A percentile compares a stretch with the other conserved stretches of the same genome.
These are phyloP conservation scores for Coleophora flavipennella DNA, from an alignment of 2,888 invertebrate species.

Conservation along the genomic window DNA sequence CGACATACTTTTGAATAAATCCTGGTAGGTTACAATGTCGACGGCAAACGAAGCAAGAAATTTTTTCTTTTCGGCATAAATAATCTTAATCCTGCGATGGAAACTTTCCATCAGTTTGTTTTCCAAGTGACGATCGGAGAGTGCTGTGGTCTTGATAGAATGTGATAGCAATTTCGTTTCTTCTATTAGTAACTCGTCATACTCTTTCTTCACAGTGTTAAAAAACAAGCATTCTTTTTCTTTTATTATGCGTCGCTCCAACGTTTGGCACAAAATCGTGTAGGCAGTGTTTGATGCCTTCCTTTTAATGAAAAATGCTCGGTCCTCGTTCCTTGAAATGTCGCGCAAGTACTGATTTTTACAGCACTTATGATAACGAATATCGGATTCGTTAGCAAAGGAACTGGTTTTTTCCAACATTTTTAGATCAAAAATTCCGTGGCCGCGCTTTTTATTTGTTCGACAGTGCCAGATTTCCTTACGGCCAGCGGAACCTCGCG, in stretches of 20 bases:
- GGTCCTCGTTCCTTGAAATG: slow-evolving; percentile 9
- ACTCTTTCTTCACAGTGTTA: slow-evolving; percentile 20
- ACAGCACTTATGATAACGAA: slow-evolving; percentile 16
- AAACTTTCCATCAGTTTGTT: background rate
- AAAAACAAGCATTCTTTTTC: slow-evolving; percentile 24
- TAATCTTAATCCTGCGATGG: background rate
- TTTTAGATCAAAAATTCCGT: slow-evolving; percentile 12
- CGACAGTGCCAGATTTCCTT: slow-evolving; percentile 16
- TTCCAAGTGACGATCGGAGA: slow-evolving; percentile 2
- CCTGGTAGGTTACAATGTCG: slow-evolving; percentile 5
- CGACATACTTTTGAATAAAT: slow-evolving; percentile 7
- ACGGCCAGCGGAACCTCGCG: slow-evolving; percentile 17
- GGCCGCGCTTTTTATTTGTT: slow-evolving; percentile 16
- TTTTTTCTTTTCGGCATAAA: slow-evolving; percentile 3
- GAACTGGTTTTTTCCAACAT: slow-evolving; percentile 16
- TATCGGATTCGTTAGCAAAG: slow-evolving; percentile 15
- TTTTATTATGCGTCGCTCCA: slow-evolving; percentile 18
- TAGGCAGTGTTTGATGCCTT: slow-evolving; percentile 18
- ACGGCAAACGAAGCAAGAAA: slow-evolving; percentile 5
- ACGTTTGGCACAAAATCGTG: slow-evolving; percentile 17
- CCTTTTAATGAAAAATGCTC: slow-evolving; percentile 12
- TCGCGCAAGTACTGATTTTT: slow-evolving; percentile 17
- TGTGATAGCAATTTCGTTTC: slow-evolving; percentile 17
- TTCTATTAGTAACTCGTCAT: slow-evolving; percentile 17
- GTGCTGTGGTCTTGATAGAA: slow-evolving; percentile 12